Evolutionary conservation across 2,113 vertebrate species (phyloP).

Genomic region (Caretta caretta): DNA sequence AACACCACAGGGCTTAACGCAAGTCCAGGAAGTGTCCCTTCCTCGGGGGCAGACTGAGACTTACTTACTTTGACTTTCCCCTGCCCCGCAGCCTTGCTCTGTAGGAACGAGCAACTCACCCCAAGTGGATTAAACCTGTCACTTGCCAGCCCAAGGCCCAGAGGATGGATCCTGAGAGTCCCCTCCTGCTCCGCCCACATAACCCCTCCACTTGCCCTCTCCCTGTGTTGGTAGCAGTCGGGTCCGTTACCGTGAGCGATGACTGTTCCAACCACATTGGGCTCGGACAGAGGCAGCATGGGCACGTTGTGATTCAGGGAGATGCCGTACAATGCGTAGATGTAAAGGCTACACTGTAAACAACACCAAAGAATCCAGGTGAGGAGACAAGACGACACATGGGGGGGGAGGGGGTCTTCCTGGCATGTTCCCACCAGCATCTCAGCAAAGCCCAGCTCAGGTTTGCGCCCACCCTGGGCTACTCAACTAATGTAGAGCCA

Average conservation of each 20-base stretch:
- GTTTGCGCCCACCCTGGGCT: no score
- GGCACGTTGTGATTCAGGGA: conserved; percentile 93
- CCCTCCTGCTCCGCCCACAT: neutral
- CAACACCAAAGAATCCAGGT: neutral
- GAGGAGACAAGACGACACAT: neutral
- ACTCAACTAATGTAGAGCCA: no score
- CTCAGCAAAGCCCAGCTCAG: neutral
- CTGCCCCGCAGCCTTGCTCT: neutral
- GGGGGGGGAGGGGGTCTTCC: neutral
- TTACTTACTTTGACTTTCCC: neutral
- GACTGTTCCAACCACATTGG: conserved; percentile 92
- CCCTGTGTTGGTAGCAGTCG: no score
- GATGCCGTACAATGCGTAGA: conserved; percentile 93
- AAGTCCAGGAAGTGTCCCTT: rapidly evolving
- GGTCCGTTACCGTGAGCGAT: conserved; percentile 89
- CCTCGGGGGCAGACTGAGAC: no score
- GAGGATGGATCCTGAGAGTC: neutral
- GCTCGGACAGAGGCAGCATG: conserved; percentile 89
- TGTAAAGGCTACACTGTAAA: conserved; percentile 93
- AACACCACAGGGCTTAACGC: neutral
- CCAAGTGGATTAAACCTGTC: neutral
- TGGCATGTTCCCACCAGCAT: neutral
- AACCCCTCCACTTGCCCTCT: neutral
- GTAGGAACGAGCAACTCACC: neutral
- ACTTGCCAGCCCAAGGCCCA: neutral